Evolutionary conservation across 2,888 invertebrate genomes (phyloP).

Genomic region (Drosophila pseudotalamancana): DNA sequence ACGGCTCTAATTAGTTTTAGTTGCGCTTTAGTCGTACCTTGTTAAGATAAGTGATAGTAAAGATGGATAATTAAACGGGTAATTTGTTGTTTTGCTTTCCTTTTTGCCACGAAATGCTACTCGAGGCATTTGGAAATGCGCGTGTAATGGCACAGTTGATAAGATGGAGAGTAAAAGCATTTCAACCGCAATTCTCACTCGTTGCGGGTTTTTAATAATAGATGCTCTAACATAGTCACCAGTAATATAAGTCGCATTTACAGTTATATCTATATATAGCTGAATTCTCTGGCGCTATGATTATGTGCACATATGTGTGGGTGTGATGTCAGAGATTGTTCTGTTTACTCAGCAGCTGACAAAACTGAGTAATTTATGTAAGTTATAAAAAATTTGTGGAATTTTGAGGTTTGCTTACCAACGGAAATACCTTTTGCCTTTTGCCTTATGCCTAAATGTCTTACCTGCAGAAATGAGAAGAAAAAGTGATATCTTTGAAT

Average conservation of each 20-base stretch:
- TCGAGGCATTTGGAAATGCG: background rate
- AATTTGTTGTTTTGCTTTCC: background rate
- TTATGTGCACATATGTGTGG: too few species aligned
- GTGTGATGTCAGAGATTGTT: background rate
- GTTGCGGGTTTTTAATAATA: background rate
- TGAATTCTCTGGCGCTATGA: background rate
- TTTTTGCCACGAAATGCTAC: background rate
- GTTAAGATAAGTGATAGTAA: constrained; percentile 20
- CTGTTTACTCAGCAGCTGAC: background rate
- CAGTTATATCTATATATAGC: background rate
- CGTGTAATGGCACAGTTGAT: background rate
- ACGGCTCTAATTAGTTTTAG: constrained; percentile 56
- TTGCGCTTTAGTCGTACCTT: constrained; percentile 18
- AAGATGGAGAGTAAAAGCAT: too few species aligned
- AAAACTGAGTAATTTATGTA: background rate
- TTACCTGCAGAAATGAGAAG: constrained; percentile 23
- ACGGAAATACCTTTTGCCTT: constrained; percentile 12
- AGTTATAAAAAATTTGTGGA: background rate
- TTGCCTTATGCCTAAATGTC: too few species aligned
- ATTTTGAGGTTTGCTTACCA: constrained; percentile 16
- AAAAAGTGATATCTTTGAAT: too few species aligned
- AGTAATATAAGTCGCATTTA: background rate
- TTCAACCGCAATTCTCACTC: too few species aligned
- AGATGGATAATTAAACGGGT: constrained; percentile 11
- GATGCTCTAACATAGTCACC: background rate